phyloP scores from a whole-genome alignment of 2,113 vertebrate species.

The Sinocyclocheilus anophthalmus region DNA sequence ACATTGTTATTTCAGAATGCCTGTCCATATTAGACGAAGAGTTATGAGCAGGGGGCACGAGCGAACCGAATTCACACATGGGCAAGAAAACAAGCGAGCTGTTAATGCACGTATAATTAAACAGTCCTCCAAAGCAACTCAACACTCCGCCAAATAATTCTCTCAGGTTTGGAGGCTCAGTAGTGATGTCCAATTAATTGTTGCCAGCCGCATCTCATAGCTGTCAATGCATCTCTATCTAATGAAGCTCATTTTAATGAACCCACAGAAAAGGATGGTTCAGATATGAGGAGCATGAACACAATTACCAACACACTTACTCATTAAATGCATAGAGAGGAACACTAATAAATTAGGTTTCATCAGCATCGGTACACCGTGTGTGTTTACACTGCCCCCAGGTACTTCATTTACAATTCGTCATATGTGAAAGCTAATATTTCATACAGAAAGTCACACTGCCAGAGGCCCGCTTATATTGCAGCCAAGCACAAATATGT shows the following conservation, averaged over 20 bases:
- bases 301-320: conserved; percentile 27
- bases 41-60: conserved; percentile 39
- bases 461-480: not conserved
- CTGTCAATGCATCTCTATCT: conserved; percentile 53
- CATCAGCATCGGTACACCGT: conserved; percentile 13
- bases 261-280: conserved; percentile 35
- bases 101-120: conserved; percentile 57
- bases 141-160: conserved; percentile 40
- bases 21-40: conserved; percentile 39
- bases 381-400: not conserved
- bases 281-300: conserved; percentile 21
- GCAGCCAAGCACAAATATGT: conserved; percentile 5
- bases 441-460: conserved; percentile 2
- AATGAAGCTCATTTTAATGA: conserved; percentile 59
- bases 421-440: conserved; percentile 9
- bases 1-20: conserved; percentile 29
- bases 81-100: conserved; percentile 53
- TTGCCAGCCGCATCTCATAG: conserved; percentile 42
- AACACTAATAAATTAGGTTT: conserved; percentile 41
- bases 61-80: conserved; percentile 46
- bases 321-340: conserved; percentile 49
- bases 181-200: conserved; percentile 57
- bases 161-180: conserved; percentile 38
- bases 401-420: conserved; percentile 38
- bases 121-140: conserved; percentile 48